A percentile compares a stretch with the other conserved stretches of the same genome.
phyloP scores from a whole-genome alignment of 2,888 invertebrate genomes.

The Ashinkailepas kermadecensis region DNA sequence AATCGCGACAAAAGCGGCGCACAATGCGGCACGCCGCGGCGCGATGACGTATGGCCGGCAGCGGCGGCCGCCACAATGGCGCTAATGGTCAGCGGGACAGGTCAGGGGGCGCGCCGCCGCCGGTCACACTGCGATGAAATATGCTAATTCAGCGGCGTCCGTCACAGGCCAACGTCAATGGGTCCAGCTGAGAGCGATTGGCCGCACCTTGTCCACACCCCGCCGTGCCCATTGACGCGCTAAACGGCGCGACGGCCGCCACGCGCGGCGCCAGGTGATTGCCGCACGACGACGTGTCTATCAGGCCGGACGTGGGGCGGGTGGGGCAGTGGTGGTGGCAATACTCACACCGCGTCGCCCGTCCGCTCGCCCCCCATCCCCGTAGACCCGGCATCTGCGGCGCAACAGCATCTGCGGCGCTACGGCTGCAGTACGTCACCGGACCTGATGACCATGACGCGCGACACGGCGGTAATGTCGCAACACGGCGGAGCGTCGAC shows the following conservation, averaged over 20 bases:
- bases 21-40: not conserved
- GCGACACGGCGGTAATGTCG: too few species aligned
- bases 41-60: not conserved
- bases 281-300: too few species aligned
- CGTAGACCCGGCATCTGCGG: too few species aligned
- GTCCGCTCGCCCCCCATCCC: too few species aligned
- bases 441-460: too few species aligned
- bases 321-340: too few species aligned
- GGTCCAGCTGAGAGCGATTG: not conserved
- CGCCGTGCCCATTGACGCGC: not conserved
- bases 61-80: not conserved
- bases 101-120: not conserved
- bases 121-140: not conserved
- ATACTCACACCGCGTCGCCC: too few species aligned
- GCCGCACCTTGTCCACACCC: not conserved
- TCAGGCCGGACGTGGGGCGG: too few species aligned
- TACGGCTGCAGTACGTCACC: too few species aligned
- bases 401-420: too few species aligned
- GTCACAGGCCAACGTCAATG: not conserved
- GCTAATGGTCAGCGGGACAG: not conserved
- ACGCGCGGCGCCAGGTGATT: too few species aligned
- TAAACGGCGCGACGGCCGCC: not conserved
- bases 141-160: not conserved
- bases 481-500: too few species aligned
- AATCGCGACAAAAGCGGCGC: conserved; percentile 2